Percentiles rank a stretch among this genome's conserved stretches.
Evolutionary conservation across 2,888 invertebrate species (phyloP).

Genomic region (Tiliacea citrago): DNA sequence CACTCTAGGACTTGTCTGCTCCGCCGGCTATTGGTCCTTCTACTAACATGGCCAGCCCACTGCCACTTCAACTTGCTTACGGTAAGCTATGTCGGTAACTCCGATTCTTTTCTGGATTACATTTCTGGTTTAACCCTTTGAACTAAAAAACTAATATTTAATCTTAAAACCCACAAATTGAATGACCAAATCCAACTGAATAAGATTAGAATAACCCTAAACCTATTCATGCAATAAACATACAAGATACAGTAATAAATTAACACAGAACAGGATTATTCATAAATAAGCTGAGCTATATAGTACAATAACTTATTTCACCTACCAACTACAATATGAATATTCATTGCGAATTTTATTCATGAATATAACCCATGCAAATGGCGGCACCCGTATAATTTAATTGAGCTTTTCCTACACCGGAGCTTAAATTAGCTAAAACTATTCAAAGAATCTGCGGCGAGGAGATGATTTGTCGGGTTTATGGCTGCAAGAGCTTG

Average conservation of each 20-base stretch:
- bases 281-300: conserved; percentile 51
- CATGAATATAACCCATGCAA: conserved; percentile 66
- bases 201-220: conserved; percentile 6
- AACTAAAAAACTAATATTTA: not conserved
- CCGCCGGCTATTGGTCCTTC: no score
- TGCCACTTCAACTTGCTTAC: no score
- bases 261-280: conserved; percentile 45
- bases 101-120: no score
- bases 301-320: conserved; percentile 56
- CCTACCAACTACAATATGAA: conserved; percentile 61
- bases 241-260: conserved; percentile 46
- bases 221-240: conserved; percentile 33
- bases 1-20: no score
- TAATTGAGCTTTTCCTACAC: conserved; percentile 67
- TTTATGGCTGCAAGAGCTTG: conserved; percentile 37
- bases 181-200: not conserved
- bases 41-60: no score
- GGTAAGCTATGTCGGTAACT: no score
- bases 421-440: conserved; percentile 70
- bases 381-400: conserved; percentile 64
- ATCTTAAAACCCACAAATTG: conserved; percentile 7
- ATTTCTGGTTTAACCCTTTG: no score
- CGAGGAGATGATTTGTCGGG: conserved; percentile 41
- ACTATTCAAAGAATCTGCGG: conserved; percentile 72
- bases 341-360: conserved; percentile 64